These are phyloP conservation scores for Lysandra bellargus DNA, from an alignment of 2,888 invertebrate genomes.

Conservation along the genomic window DNA sequence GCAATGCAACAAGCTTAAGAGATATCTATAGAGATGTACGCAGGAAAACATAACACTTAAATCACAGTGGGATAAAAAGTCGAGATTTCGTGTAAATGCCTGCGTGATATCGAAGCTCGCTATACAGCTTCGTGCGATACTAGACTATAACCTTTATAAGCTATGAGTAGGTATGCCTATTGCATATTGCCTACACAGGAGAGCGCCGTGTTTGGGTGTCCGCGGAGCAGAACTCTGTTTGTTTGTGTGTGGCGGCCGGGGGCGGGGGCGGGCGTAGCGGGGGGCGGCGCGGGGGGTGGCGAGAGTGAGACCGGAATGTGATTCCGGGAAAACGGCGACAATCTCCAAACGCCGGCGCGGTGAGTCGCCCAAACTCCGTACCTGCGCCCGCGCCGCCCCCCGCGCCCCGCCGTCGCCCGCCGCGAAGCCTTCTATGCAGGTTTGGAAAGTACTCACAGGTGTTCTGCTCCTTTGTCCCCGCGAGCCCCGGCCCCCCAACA, in stretches of 20 bases:
- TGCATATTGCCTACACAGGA: neutral
- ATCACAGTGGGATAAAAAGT: neutral
- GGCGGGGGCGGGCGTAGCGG: neutral
- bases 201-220: neutral
- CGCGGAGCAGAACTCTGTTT: slow-evolving; percentile 12
- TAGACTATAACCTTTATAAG: neutral
- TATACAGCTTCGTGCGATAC: neutral
- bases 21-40: no score
- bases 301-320: slow-evolving; percentile 29
- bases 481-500: neutral
- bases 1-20: no score
- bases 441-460: slow-evolving; percentile 33
- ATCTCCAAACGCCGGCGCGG: slow-evolving; percentile 32
- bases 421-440: slow-evolving; percentile 36
- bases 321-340: slow-evolving; percentile 31
- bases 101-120: neutral
- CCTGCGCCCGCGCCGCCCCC: slow-evolving; percentile 33
- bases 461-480: slow-evolving; percentile 34
- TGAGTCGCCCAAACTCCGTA: slow-evolving; percentile 32
- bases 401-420: slow-evolving; percentile 35
- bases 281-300: neutral
- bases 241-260: neutral
- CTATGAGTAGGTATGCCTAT: neutral
- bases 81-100: neutral
- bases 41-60: neutral